phyloP scores from a whole-genome alignment of 2,888 invertebrate species.

The Gonocerus acuteangulatus region DNA sequence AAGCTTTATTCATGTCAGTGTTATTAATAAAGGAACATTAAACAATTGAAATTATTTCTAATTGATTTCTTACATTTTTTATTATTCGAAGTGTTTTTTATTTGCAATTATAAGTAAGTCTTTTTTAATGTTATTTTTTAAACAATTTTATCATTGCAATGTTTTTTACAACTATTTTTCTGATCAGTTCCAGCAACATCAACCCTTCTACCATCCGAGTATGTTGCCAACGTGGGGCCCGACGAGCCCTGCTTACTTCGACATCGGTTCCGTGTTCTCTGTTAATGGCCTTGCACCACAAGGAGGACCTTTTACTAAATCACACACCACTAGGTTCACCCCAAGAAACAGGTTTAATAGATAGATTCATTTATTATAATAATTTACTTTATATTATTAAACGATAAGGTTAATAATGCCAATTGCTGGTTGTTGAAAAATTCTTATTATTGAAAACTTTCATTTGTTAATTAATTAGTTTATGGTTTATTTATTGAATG shows the following conservation, averaged over 20 bases:
- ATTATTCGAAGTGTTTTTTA: no score
- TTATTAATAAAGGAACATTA: no score
- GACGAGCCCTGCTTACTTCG: conserved; percentile 52
- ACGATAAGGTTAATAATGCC: not conserved
- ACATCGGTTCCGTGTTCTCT: conserved; percentile 62
- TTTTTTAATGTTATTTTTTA: no score
- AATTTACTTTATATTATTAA: not conserved
- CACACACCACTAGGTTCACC: conserved; percentile 37
- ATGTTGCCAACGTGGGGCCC: conserved; percentile 52
- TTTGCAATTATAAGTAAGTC: no score
- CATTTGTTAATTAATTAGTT: no score
- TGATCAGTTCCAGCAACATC: conserved; percentile 43
- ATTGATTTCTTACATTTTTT: no score
- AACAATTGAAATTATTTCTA: no score
- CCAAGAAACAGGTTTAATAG: conserved; percentile 29
- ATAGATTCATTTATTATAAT: not conserved
- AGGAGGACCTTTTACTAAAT: conserved; percentile 52
- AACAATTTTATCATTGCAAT: no score
- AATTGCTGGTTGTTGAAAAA: not conserved
- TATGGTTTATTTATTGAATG: no score
- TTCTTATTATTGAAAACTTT: not conserved
- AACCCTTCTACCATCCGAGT: conserved; percentile 53
- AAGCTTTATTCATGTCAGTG: no score
- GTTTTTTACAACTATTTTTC: no score
- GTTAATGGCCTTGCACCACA: conserved; percentile 66